These are phyloP conservation scores for Andrena praecox DNA, from an alignment of 2,888 invertebrate species.

Conservation along the genomic window DNA sequence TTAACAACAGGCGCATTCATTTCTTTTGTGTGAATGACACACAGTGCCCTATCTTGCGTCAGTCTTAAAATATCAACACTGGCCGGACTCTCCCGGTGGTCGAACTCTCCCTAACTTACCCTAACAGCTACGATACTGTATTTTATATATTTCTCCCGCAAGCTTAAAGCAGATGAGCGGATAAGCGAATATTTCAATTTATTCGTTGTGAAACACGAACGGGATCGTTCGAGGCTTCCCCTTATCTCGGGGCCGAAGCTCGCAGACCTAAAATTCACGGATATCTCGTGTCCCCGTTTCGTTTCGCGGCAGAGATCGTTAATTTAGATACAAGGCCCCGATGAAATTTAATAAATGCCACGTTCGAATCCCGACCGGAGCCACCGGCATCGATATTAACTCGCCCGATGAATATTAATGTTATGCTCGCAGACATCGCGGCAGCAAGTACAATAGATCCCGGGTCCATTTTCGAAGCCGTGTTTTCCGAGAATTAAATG, in stretches of 20 bases:
- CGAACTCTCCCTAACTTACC: too few relatives aligned
- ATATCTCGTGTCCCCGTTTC: slow-evolving; percentile 15
- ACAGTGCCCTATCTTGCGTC: too few relatives aligned
- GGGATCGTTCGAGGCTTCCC: background rate
- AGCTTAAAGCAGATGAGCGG: background rate
- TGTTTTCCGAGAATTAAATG: background rate
- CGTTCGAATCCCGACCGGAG: slow-evolving; percentile 25
- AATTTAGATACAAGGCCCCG: slow-evolving; percentile 51
- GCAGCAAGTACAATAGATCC: background rate
- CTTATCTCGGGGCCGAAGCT: slow-evolving; percentile 7
- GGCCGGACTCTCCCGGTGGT: too few relatives aligned
- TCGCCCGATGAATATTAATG: slow-evolving; percentile 52
- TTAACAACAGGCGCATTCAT: too few relatives aligned
- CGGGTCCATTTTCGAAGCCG: background rate
- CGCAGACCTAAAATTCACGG: background rate
- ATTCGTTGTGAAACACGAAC: background rate
- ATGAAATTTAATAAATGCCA: slow-evolving; percentile 57
- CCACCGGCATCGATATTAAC: slow-evolving; percentile 28
- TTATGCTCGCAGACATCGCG: background rate
- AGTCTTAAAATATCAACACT: too few relatives aligned
- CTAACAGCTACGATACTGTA: background rate
- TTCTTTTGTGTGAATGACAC: too few relatives aligned
- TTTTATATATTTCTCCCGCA: background rate
- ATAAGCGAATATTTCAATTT: too few relatives aligned
- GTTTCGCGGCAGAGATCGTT: slow-evolving; percentile 34